These are phyloP conservation scores for Heteromurus nitidus DNA, from an alignment of 2,888 invertebrate genomes.

Conservation along the genomic window DNA sequence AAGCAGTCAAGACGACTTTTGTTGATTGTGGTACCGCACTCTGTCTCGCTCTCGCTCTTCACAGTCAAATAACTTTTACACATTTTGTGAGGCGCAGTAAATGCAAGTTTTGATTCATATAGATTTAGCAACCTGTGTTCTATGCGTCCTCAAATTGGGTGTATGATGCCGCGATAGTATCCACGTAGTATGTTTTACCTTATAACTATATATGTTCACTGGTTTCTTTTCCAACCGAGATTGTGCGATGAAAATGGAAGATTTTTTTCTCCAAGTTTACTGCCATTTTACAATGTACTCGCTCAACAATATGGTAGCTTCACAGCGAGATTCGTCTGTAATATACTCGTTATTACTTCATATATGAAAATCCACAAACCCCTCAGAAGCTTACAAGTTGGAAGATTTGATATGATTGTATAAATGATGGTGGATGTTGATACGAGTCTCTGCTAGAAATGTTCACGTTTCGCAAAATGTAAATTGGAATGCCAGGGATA, in stretches of 20 bases:
- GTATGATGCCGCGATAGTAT: constrained; percentile 12
- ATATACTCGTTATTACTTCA: constrained; percentile 43
- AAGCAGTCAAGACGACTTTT: constrained; percentile 41
- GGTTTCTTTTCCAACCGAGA: constrained; percentile 36
- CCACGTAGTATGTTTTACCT: no score
- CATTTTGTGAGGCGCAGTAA: no score
- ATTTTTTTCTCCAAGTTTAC: constrained; percentile 50
- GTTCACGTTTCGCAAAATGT: constrained; percentile 25
- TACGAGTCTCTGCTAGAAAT: not conserved
- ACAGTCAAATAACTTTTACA: not conserved
- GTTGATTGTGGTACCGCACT: not conserved
- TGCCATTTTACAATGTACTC: constrained; percentile 43
- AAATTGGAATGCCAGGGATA: constrained; percentile 34
- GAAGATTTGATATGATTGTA: constrained; percentile 13
- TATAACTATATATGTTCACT: no score
- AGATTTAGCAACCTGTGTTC: no score
- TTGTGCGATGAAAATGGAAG: constrained; percentile 34
- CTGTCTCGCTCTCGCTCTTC: no score
- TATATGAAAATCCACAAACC: constrained; percentile 7
- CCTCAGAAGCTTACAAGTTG: not conserved
- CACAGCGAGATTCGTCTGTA: constrained; percentile 38
- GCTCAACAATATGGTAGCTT: constrained; percentile 18
- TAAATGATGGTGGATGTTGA: not conserved
- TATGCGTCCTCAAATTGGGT: no score
- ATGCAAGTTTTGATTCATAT: no score